A percentile compares a stretch with the other conserved stretches of the same genome.
phyloP scores from a whole-genome alignment of 2,888 invertebrate species.

The Amaurobius ferox region DNA sequence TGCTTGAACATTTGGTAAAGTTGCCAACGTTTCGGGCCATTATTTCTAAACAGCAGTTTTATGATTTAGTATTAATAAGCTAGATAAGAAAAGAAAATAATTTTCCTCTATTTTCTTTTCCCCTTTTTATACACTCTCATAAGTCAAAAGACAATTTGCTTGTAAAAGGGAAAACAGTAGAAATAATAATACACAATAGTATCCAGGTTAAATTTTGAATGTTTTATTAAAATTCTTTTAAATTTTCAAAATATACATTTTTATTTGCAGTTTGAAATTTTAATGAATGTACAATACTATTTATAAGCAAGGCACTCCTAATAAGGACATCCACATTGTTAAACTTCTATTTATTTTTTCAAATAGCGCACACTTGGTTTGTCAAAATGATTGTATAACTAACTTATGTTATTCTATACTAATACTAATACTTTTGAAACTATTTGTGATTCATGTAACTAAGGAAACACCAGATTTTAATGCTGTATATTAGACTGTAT shows the following conservation, averaged over 20 bases:
- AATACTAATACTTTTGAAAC: constrained; percentile 17
- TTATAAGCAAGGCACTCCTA: constrained; percentile 41
- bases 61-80: constrained; percentile 66
- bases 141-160: constrained; percentile 41
- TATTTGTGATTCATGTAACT: constrained; percentile 20
- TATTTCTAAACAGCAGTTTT: constrained; percentile 63
- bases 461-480: constrained; percentile 25
- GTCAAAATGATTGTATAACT: constrained; percentile 17
- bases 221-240: constrained; percentile 49
- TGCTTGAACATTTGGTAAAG: constrained; percentile 61
- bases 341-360: constrained; percentile 29
- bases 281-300: constrained; percentile 60
- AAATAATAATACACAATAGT: constrained; percentile 54
- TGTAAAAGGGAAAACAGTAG: constrained; percentile 47
- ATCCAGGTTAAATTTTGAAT: constrained; percentile 38
- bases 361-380: constrained; percentile 43
- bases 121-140: constrained; percentile 66
- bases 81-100: constrained; percentile 63
- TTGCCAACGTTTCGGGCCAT: constrained; percentile 58
- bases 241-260: constrained; percentile 23
- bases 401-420: neutral
- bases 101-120: constrained; percentile 68
- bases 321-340: constrained; percentile 33
- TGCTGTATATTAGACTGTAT: constrained; percentile 33
- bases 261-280: constrained; percentile 34